phyloP scores from a whole-genome alignment of 1,140 invertebrate genomes.

The Anadara kagoshimensis region DNA sequence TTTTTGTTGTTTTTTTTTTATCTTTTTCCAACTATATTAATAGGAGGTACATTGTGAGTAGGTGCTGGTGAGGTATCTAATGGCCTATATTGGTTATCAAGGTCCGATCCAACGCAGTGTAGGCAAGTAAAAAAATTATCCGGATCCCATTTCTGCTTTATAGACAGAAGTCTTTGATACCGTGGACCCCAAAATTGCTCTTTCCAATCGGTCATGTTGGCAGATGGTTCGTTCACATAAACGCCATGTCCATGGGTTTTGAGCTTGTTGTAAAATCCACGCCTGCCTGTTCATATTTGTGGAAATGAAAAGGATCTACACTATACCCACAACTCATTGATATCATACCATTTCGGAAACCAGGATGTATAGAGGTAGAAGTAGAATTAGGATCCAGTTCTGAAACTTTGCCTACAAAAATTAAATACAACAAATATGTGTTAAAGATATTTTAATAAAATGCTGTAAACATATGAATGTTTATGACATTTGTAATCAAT shows the following conservation, averaged over 20 bases:
- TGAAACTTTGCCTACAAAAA: constrained; percentile 13
- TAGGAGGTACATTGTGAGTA: no score
- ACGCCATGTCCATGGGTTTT: constrained; percentile 32
- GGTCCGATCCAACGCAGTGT: constrained; percentile 45
- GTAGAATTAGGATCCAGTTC: constrained; percentile 14
- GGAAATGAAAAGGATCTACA: background rate
- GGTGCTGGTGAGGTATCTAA: no score
- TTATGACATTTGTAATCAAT: no score
- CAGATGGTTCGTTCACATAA: constrained; percentile 38
- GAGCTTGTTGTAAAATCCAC: constrained; percentile 16
- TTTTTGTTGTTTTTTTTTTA: no score
- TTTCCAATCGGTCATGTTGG: constrained; percentile 42
- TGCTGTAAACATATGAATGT: no score
- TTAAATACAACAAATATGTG: no score
- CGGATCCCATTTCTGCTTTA: constrained; percentile 42
- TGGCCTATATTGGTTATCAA: background rate
- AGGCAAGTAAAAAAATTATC: constrained; percentile 41
- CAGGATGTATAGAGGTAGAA: constrained; percentile 27
- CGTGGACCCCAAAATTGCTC: constrained; percentile 45
- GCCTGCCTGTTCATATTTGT: constrained; percentile 5
- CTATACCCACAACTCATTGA: constrained; percentile 10
- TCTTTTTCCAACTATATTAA: no score
- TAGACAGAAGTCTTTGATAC: constrained; percentile 34
- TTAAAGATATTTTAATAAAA: no score
- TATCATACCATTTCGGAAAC: constrained; percentile 25